Evolutionary conservation across 2,113 vertebrate species (phyloP).

Genomic region (Laticauda colubrina): DNA sequence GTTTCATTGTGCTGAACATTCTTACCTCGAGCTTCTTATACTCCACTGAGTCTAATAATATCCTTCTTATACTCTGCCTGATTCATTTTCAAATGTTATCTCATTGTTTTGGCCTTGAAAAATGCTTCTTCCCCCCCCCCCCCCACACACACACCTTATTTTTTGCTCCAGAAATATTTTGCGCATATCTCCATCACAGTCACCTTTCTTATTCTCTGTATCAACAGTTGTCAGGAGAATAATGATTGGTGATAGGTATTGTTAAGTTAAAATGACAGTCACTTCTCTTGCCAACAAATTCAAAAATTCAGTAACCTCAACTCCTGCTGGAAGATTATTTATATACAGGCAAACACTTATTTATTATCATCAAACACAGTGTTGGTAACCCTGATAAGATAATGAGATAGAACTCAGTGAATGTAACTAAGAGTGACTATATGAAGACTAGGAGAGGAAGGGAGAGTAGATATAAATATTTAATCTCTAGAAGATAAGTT

Average conservation of each 20-base stretch:
- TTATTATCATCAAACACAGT: constrained; percentile 18
- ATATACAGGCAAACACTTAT: not conserved
- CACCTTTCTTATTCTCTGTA: not conserved
- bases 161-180: not conserved
- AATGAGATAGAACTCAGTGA: not conserved
- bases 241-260: not conserved
- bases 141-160: no score
- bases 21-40: not conserved
- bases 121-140: not conserved
- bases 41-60: not conserved
- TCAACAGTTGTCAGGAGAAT: not conserved
- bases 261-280: accelerated
- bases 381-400: constrained; percentile 26
- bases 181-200: not conserved
- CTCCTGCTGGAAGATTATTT: not conserved
- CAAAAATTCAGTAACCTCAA: not conserved
- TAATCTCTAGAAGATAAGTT: not conserved
- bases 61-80: not conserved
- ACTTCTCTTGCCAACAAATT: not conserved
- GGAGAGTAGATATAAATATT: not conserved
- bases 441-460: not conserved
- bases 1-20: not conserved
- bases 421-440: not conserved
- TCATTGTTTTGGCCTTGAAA: not conserved
- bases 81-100: not conserved